These are phyloP conservation scores for Myotis davidii DNA, from an alignment of 2,113 vertebrate genomes.

Conservation along the genomic window DNA sequence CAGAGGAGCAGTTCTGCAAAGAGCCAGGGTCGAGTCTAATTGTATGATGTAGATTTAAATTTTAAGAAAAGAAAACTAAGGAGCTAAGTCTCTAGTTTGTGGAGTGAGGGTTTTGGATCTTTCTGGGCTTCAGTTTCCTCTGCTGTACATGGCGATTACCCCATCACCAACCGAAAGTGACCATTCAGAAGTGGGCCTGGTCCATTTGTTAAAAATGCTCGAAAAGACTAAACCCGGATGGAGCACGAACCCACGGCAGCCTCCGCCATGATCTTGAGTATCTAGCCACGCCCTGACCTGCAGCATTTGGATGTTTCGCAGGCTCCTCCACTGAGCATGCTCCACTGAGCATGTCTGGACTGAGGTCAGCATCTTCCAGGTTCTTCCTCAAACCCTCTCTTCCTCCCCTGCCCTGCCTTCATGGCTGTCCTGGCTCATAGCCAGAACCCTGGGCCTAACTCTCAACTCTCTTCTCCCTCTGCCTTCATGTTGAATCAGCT, in stretches of 20 bases:
- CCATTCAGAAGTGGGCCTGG: background rate
- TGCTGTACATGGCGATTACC: background rate
- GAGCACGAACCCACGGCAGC: background rate
- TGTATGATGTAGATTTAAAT: background rate
- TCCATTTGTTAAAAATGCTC: background rate
- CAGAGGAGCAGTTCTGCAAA: background rate
- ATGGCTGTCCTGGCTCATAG: background rate
- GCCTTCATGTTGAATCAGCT: background rate
- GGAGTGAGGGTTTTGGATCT: background rate
- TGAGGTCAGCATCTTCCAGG: background rate
- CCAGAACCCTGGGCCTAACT: background rate
- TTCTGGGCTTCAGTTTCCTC: background rate
- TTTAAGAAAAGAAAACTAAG: background rate
- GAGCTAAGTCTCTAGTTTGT: background rate
- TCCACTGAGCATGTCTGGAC: background rate
- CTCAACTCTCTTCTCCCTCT: background rate
- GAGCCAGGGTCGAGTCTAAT: background rate
- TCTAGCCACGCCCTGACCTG: background rate
- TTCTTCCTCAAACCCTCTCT: background rate
- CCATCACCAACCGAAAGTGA: background rate
- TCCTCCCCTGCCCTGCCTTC: background rate
- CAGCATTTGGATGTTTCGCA: background rate
- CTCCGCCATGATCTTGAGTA: background rate
- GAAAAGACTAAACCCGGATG: background rate
- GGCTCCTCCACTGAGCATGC: background rate